These are phyloP conservation scores for Resseliella maxima DNA, from an alignment of 2,888 invertebrate genomes.

Conservation along the genomic window DNA sequence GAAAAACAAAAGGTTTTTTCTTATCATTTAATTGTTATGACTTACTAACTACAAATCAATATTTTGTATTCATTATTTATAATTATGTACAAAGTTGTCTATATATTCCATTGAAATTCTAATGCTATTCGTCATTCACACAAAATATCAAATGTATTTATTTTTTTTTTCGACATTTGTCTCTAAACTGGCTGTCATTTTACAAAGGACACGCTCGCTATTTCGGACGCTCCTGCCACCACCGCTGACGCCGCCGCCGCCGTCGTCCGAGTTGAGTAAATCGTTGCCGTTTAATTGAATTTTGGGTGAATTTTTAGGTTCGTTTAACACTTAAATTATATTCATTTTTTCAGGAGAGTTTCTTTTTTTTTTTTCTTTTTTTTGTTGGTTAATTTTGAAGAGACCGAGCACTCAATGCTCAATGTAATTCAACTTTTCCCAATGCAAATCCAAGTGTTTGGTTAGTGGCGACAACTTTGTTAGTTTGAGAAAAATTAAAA, in stretches of 20 bases:
- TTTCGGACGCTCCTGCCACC: too few species aligned
- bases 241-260: too few species aligned
- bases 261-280: too few species aligned
- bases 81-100: conserved; percentile 30
- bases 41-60: conserved; percentile 30
- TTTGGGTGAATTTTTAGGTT: background rate
- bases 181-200: background rate
- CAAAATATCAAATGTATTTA: background rate
- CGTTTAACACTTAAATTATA: conserved; percentile 25
- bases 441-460: background rate
- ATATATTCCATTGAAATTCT: conserved; percentile 22
- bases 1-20: background rate
- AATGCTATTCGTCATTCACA: background rate
- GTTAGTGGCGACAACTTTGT: background rate
- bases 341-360: background rate
- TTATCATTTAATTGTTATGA: background rate
- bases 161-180: too few species aligned
- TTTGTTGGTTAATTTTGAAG: background rate
- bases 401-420: background rate
- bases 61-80: background rate
- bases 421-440: background rate
- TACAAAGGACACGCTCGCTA: too few species aligned
- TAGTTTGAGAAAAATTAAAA: background rate
- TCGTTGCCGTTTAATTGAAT: background rate
- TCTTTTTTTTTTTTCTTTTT: background rate